These are phyloP conservation scores for Drosophila nannoptera DNA, from an alignment of 1,140 invertebrate genomes.

Conservation along the genomic window DNA sequence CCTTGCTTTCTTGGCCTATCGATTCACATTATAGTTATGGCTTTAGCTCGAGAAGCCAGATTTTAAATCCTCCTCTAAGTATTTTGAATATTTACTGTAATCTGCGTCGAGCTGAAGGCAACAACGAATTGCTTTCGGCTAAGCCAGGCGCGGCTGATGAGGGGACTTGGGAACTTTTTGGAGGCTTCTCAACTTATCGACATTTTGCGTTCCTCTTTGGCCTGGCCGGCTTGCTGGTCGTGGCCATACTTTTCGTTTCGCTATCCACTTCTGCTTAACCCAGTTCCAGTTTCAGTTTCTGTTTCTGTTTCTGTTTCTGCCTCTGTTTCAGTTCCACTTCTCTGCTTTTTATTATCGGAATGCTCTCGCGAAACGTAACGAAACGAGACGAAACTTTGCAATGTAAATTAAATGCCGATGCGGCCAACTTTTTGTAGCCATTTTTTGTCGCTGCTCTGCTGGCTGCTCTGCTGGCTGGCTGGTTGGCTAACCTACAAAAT, in stretches of 20 bases:
- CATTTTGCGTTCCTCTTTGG: constrained; percentile 30
- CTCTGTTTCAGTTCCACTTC: constrained; percentile 38
- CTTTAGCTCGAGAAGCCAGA: no score
- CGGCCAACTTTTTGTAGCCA: constrained; percentile 64
- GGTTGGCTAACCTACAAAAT: constrained; percentile 26
- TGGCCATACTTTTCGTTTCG: constrained; percentile 28
- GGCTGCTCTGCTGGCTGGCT: no score
- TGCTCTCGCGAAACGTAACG: constrained; percentile 44
- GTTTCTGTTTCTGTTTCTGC: constrained; percentile 36
- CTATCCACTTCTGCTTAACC: constrained; percentile 55
- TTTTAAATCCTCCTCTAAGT: no score
- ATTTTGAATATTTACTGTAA: no score
- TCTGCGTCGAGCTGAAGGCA: no score
- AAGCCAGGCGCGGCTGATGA: constrained; percentile 39
- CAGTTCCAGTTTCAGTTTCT: constrained; percentile 49
- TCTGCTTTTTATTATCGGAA: constrained; percentile 68
- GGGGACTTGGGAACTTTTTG: constrained; percentile 31
- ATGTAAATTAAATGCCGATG: constrained; percentile 74
- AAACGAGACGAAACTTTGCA: constrained; percentile 64
- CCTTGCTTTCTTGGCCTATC: no score
- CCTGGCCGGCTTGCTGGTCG: constrained; percentile 25
- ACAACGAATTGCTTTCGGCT: no score
- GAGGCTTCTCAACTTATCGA: constrained; percentile 55
- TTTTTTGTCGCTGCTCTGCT: constrained; percentile 27
- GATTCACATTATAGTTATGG: no score